These are phyloP conservation scores for Scelioninae gen. 1 DNA, from an alignment of 2,888 invertebrate species.

Conservation along the genomic window DNA sequence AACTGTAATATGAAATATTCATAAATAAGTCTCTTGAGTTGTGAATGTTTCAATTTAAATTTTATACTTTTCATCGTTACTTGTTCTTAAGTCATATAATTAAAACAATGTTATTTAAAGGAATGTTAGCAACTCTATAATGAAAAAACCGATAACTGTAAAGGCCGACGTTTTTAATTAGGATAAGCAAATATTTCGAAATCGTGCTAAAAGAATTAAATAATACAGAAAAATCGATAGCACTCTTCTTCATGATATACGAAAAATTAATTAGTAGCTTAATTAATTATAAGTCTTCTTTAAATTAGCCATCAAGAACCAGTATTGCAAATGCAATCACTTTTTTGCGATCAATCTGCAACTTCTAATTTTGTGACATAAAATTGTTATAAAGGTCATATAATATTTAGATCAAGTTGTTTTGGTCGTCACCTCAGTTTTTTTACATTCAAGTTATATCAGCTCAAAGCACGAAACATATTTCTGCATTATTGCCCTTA, in stretches of 20 bases:
- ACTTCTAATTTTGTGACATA: not conserved
- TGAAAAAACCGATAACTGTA: conserved; percentile 8
- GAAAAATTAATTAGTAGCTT: conserved; percentile 36
- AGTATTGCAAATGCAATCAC: not conserved
- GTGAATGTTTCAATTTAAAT: not conserved
- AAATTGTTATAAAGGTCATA: not conserved
- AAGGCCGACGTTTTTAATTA: conserved; percentile 16
- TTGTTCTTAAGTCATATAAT: conserved; percentile 1
- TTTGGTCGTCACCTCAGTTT: no score
- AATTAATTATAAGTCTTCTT: conserved; percentile 11
- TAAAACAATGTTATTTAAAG: conserved; percentile 4
- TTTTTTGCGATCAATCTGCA: not conserved
- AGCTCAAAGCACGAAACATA: no score
- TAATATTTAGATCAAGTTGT: not conserved
- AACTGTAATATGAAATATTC: not conserved
- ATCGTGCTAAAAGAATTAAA: conserved; percentile 24
- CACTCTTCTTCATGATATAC: conserved; percentile 7
- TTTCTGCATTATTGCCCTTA: no score
- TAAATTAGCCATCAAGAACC: not conserved
- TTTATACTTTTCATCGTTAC: not conserved
- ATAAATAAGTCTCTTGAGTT: not conserved
- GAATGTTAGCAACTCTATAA: not conserved
- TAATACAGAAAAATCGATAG: conserved; percentile 28
- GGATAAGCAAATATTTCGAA: conserved; percentile 24
- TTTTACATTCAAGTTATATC: no score